A percentile compares a stretch with the other conserved stretches of the same genome.
Conservation (phyloP, 1,140 invertebrate genomes). For the Physella acuta region DNA sequence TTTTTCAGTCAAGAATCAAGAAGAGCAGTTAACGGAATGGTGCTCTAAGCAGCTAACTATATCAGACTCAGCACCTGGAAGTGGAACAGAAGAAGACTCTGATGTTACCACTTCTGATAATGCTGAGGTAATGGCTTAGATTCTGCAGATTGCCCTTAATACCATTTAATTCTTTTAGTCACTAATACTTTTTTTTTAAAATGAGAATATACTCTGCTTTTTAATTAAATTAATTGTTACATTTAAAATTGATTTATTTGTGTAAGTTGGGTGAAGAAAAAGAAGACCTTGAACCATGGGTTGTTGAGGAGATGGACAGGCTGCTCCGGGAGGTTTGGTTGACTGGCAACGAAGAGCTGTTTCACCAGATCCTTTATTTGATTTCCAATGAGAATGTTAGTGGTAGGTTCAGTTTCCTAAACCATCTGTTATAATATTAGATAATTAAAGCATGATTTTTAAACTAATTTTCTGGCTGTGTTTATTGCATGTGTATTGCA, state of each 20-base stretch:
- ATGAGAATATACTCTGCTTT: no score
- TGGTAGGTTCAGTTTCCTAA: slow-evolving; percentile 42
- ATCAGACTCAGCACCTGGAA: not conserved
- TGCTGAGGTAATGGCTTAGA: slow-evolving; percentile 17
- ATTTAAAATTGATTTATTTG: not conserved
- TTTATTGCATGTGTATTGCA: not conserved
- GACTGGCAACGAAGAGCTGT: slow-evolving; percentile 66
- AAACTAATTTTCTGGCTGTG: not conserved
- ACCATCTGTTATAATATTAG: not conserved
- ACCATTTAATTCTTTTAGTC: not conserved
- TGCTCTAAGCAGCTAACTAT: slow-evolving; percentile 36
- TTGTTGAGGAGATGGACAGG: slow-evolving; percentile 67
- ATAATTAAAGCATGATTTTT: not conserved
- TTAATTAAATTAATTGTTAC: no score
- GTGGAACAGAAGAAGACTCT: slow-evolving; percentile 13
- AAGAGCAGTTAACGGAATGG: slow-evolving; percentile 60
- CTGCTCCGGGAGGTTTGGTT: slow-evolving; percentile 68
- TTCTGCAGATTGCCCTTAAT: not conserved
- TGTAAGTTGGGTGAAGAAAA: slow-evolving; percentile 53
- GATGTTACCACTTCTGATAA: slow-evolving; percentile 24
- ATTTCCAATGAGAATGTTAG: slow-evolving; percentile 73
- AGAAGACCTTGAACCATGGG: slow-evolving; percentile 64
- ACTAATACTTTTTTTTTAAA: not conserved
- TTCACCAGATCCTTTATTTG: slow-evolving; percentile 74
- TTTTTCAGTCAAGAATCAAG: slow-evolving; percentile 60